Evolutionary conservation across 1,140 invertebrate species (phyloP).

Genomic region (Akabosia matsudoensis): DNA sequence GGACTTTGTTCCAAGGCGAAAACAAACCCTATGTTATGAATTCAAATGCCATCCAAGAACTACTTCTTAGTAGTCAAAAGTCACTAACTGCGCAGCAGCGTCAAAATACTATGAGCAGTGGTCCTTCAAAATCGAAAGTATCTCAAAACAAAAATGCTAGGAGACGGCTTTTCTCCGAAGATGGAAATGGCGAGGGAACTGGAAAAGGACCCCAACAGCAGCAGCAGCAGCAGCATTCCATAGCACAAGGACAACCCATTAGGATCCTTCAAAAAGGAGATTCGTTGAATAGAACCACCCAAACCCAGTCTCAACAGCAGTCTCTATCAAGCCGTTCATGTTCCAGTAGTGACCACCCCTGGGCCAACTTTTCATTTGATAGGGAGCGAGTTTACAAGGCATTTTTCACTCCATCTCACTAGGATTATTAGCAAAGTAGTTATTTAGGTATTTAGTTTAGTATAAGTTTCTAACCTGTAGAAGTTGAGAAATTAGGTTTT

Average conservation of each 20-base stretch:
- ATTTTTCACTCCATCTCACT: not conserved
- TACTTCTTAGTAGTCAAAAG: not conserved
- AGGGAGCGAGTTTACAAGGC: slow-evolving; percentile 10
- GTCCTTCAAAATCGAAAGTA: not conserved
- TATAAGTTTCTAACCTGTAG: too few relatives aligned
- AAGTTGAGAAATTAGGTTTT: too few relatives aligned
- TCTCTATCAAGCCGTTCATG: not conserved
- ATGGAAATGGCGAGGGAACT: not conserved
- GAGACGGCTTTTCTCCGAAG: not conserved
- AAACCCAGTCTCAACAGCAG: not conserved
- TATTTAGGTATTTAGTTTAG: not conserved
- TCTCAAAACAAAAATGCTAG: not conserved
- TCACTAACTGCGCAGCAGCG: not conserved
- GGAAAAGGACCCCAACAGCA: too few relatives aligned
- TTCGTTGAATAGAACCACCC: too few relatives aligned
- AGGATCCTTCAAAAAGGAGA: too few relatives aligned
- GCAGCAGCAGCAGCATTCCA: not conserved
- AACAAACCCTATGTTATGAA: not conserved
- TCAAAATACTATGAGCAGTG: not conserved
- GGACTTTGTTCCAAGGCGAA: not conserved
- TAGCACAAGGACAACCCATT: too few relatives aligned
- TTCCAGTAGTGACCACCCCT: not conserved
- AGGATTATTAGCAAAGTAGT: not conserved
- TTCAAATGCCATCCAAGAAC: slow-evolving; percentile 6
- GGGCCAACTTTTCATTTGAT: slow-evolving; percentile 5